These are phyloP conservation scores for Zaprionus vittiger DNA, from an alignment of 1,140 invertebrate species.

Conservation along the genomic window DNA sequence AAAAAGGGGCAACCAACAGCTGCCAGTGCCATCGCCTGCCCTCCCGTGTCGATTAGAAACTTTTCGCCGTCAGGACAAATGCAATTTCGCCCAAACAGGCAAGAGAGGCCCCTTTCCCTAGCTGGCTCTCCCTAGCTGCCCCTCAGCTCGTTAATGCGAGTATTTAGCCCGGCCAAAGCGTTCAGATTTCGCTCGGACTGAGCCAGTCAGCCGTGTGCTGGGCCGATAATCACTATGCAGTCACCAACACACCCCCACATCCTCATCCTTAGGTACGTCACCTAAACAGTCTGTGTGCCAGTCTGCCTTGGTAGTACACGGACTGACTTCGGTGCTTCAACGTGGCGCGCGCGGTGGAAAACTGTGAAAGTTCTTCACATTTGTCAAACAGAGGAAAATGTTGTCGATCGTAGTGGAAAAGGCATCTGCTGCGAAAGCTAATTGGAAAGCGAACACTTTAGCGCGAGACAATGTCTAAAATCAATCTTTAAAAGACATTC, in stretches of 20 bases:
- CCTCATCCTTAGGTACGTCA: not conserved
- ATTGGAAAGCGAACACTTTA: constrained; percentile 65
- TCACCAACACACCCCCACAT: too few species aligned
- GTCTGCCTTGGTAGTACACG: not conserved
- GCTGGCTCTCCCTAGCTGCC: too few species aligned
- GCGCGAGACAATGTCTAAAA: constrained; percentile 33
- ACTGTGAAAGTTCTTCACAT: not conserved
- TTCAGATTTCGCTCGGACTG: not conserved
- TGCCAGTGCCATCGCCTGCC: not conserved
- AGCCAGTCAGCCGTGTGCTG: constrained; percentile 58
- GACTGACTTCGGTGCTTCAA: not conserved
- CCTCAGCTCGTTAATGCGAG: constrained; percentile 38
- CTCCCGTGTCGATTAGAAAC: constrained; percentile 55
- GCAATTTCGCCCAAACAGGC: constrained; percentile 12
- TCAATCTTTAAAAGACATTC: constrained; percentile 44
- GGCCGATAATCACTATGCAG: constrained; percentile 22
- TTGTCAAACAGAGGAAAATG: constrained; percentile 54
- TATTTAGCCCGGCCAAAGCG: constrained; percentile 49
- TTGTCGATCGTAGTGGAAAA: constrained; percentile 37
- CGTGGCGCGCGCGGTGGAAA: not conserved
- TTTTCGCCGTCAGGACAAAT: constrained; percentile 50
- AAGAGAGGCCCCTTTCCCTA: not conserved
- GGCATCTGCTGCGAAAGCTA: constrained; percentile 24
- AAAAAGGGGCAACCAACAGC: constrained; percentile 21
- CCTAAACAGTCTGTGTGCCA: not conserved